Base-by-base conservation (phyloP, 2,113 vertebrate species). In the Hassar affinis region DNA sequence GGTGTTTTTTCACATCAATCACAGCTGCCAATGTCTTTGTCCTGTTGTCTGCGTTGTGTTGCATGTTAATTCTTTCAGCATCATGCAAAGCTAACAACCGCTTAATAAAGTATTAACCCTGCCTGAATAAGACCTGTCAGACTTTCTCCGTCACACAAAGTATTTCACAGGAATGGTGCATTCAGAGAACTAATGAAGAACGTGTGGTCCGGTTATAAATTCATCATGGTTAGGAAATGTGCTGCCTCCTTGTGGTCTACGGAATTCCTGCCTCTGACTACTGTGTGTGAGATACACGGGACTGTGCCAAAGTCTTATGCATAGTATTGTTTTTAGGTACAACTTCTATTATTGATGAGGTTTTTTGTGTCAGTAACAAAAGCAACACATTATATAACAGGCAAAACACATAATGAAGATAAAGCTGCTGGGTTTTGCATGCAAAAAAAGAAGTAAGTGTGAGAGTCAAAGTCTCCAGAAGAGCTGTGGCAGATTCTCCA, bases 171-270 rank as follows among this genome's bases (percentile, higher is more conserved):
- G 14, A 52, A 45, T 30, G 66, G 33, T 18, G 33, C 30, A 66
- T 64, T 54, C 4, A 74, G 49, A 38, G 17, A 54, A 22, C 22
- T 18, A 30, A 51, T 51, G 69, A 27, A 12, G 2, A 1, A 18
- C 8, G 2, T 2, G 17, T 3, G 1, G 15, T 12, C 14, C 42
- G 27, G 15, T 9, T 33, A 5, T 54, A 33, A 52, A 76, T 33
- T 30, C 27, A 54, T 8, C 45, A 33, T 57, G 30, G 45, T 2
- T 17, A 47, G 47, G 52, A 69, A 33, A 66, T 56, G 22, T 62
- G n/a, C 66, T 78, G 80, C 85, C 45, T 20, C n/a, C 85, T 56
- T 79, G 35, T 84, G 82, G 66, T 42, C 49, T 33, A 61, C 49
- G 14, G 15, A 45, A n/a, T 25, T 42, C 9, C 35, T n/a, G 22